Evolutionary conservation across 2,113 vertebrate species (phyloP), one percentile per base, ranked within the genome.

Genomic region (Lipophrys pholis): DNA sequence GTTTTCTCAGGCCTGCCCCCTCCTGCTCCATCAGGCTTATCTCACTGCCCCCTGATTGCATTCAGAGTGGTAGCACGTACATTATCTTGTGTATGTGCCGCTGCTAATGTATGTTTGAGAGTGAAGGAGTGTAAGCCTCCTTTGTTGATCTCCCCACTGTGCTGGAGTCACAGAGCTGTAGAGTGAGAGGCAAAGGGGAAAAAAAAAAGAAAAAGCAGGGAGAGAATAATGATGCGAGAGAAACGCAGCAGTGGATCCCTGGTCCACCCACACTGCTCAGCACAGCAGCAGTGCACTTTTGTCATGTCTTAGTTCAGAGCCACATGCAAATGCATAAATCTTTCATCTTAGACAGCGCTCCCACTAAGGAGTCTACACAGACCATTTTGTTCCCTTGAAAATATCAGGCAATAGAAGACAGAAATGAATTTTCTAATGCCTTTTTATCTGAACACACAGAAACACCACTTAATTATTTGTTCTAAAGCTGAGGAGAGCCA

Each of bases 301-400:
- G 85, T 89, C 84, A 76, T 85, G 84, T 92, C 87, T 91, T 86
- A 87, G 80, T 90, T 90, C 88, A 86, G 82, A 90, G 82, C 85
- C 90, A 80, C 88, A 90, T 90, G 82, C 87, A 85, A 90, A 90
- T 80, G 76, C 63, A 86, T 89, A 67, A 91, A 91, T 89, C 88
- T 90, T 91, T 92, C 84, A 91, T 92, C 86, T 80, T 48, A 81
- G 86, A 88, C 83, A 71, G 77, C 15, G 30, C 66, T 54, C 76
- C 57, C 72, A 51, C 81, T 68, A 53, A 85, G 80, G 65, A 76
- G 80, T 82, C 78, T 66, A 84, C 72, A 69, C 80, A 72, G 78
- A 82, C 79, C 69, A 76, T 84, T 91, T 87, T 89, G 87, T 73
- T 82, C 78, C 76, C 76, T 70, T 85, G 74, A 86, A 88, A 86